phyloP scores from a whole-genome alignment of 2,888 invertebrate species.

The Drosophila pseudotakahashii region DNA sequence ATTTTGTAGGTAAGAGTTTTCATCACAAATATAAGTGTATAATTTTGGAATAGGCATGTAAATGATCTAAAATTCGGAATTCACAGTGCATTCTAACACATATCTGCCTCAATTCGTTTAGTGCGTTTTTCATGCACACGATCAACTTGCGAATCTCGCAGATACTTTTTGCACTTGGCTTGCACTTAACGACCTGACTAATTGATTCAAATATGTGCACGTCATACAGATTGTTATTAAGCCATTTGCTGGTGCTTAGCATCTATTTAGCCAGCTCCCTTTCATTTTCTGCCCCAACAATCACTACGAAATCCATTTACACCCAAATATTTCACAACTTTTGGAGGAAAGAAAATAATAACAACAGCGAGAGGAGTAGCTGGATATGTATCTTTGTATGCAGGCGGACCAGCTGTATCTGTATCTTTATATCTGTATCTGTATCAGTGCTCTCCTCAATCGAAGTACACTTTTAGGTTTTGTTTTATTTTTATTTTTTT shows the following conservation, averaged over 20 bases:
- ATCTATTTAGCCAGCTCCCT: conserved; percentile 37
- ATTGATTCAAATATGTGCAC: conserved; percentile 35
- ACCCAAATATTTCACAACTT: conserved; percentile 52
- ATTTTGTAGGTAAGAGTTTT: no score
- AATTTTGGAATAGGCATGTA: no score
- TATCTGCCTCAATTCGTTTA: conserved; percentile 11
- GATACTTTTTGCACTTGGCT: conserved; percentile 31
- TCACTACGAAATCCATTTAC: conserved; percentile 30
- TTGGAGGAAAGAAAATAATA: conserved; percentile 16
- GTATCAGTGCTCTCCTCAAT: conserved; percentile 28
- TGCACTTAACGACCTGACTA: conserved; percentile 32
- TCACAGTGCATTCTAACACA: not conserved
- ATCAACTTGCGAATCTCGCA: conserved; percentile 24
- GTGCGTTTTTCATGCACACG: conserved; percentile 24
- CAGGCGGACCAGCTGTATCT: conserved; percentile 35
- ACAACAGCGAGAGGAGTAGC: conserved; percentile 4
- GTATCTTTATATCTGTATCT: conserved; percentile 23
- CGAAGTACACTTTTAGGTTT: conserved; percentile 36
- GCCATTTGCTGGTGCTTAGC: conserved; percentile 49
- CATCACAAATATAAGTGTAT: no score
- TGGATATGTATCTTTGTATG: conserved; percentile 33
- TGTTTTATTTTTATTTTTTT: conserved; percentile 28
- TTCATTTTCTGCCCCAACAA: conserved; percentile 2
- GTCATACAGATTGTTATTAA: conserved; percentile 43
- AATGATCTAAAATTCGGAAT: no score